Evolutionary conservation across 2,797 vertebrate species (phyloP).

Genomic region (Tinamus major): DNA sequence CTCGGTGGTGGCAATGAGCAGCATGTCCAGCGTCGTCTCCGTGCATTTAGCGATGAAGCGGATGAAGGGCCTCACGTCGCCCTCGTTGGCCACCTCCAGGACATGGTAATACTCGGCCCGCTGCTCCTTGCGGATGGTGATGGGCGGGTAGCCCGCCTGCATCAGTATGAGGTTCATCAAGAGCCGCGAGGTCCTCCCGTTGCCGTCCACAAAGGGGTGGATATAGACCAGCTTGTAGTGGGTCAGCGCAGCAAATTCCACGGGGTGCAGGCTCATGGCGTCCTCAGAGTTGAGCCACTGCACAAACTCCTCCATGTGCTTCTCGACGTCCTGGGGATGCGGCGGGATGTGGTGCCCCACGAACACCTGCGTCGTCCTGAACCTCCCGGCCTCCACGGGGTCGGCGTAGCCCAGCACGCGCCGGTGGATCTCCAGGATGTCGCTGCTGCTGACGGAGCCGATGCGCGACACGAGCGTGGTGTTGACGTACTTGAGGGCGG

Average conservation of each 20-base stretch:
- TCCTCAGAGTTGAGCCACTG: conserved; percentile 98
- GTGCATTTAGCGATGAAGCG: conserved; percentile 96
- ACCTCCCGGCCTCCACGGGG: conserved; percentile 91
- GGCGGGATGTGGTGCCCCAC: conserved; percentile 97
- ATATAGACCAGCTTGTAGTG: conserved; percentile 98
- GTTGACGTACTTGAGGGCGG: conserved; percentile 95
- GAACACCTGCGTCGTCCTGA: conserved; percentile 91
- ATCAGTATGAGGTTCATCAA: conserved; percentile 97
- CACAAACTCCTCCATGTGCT: conserved; percentile 92
- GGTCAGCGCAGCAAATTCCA: conserved; percentile 92
- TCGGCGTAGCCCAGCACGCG: conserved; percentile 94
- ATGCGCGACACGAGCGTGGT: conserved; percentile 88
- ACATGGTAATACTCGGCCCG: conserved; percentile 91
- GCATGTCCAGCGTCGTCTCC: conserved; percentile 93
- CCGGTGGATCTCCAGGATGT: conserved; percentile 93
- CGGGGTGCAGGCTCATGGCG: conserved; percentile 90
- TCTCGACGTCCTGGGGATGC: conserved; percentile 89
- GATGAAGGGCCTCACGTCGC: conserved; percentile 95
- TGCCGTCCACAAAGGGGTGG: conserved; percentile 95
- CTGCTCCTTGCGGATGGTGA: conserved; percentile 96
- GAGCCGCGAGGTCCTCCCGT: conserved; percentile 92
- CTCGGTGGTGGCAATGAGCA: conserved; percentile 93
- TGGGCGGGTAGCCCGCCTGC: conserved; percentile 94
- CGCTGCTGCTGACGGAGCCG: conserved; percentile 82
- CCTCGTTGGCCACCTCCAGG: conserved; percentile 94